Evolutionary conservation across 2,888 invertebrate species (phyloP), one percentile per base, ranked within the genome.

Genomic region (Aleiodes leptofemur): DNA sequence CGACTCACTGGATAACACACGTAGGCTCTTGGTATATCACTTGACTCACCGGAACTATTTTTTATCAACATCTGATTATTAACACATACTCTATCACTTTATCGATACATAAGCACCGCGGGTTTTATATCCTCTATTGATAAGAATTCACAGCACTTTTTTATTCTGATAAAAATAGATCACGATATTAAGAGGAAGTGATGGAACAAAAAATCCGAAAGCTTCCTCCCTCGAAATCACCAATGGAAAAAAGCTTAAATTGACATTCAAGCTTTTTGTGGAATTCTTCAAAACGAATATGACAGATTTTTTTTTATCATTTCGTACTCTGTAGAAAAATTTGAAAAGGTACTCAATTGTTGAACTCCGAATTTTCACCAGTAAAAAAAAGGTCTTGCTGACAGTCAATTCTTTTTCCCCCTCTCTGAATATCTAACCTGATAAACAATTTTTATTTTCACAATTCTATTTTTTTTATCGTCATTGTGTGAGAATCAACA

Each of bases 31-130:
- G 56, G 31, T 50, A 56, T 56, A 55, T 56, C 55, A 38, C 48
- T 57, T 66, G 34, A 14, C 51, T 61, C 14, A 38, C 34, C 16
- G 69, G 48, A 55, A 43, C n/a, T 56, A 48, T 55, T 38, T 55
- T 72, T 78, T 78, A 77, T 78, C 78, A 68, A 75, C 78, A 51
- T 64, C 64, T 64, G 78, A 77, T 73, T 56, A 69, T 23, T 53
- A 43, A 59, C 55, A 48, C 69, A 68, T 68, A 3, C 14, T 23
- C 14, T n/a, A 66, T 14, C 51, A 50, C 29, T 68, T 64, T 43
- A 29, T 31, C 31, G 61, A 34, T n/a, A 64, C 48, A 38, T 7
- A 9, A 43, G n/a, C 3, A 38, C n/a, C 11, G 38, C 8, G 29
- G 9, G 16, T 23, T 43, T 43, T 11, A 64, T 55, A 55, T 55